phyloP scores from a whole-genome alignment of 2,113 vertebrate species.

The Dipodomys merriami region DNA sequence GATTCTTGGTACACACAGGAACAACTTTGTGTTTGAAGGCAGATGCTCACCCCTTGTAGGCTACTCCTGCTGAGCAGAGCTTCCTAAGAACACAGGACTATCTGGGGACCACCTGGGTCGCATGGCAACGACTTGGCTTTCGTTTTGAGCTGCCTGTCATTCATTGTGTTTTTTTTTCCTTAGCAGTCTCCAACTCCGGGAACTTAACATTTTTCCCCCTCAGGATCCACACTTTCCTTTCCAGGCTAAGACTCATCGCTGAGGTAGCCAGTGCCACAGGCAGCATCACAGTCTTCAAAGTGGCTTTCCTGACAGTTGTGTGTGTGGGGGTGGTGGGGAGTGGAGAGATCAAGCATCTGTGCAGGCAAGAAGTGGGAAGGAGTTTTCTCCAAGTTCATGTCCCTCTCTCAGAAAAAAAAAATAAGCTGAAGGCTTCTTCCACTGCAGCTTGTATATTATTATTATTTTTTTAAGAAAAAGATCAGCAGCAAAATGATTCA shows the following conservation, averaged over 20 bases:
- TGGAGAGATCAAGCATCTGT: slow-evolving; percentile 43
- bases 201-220: not conserved
- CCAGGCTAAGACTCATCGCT: not conserved
- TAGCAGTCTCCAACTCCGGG: not conserved
- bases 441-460: slow-evolving; percentile 72
- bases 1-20: not conserved
- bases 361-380: not conserved
- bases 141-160: not conserved
- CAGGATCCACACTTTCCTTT: not conserved
- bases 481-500: slow-evolving; percentile 78
- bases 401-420: slow-evolving; percentile 70
- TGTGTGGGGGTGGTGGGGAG: no score
- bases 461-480: slow-evolving; percentile 57
- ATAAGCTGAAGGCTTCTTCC: slow-evolving; percentile 61
- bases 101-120: not conserved
- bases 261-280: slow-evolving; percentile 49
- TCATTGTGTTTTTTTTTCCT: slow-evolving; percentile 4
- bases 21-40: not conserved
- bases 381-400: slow-evolving; percentile 66
- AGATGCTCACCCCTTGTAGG: not conserved
- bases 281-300: slow-evolving; percentile 29
- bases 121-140: not conserved
- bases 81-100: not conserved
- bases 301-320: slow-evolving; percentile 46
- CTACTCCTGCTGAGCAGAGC: not conserved